These are phyloP conservation scores for Platanista minor DNA, from an alignment of 2,113 vertebrate genomes.

Conservation along the genomic window DNA sequence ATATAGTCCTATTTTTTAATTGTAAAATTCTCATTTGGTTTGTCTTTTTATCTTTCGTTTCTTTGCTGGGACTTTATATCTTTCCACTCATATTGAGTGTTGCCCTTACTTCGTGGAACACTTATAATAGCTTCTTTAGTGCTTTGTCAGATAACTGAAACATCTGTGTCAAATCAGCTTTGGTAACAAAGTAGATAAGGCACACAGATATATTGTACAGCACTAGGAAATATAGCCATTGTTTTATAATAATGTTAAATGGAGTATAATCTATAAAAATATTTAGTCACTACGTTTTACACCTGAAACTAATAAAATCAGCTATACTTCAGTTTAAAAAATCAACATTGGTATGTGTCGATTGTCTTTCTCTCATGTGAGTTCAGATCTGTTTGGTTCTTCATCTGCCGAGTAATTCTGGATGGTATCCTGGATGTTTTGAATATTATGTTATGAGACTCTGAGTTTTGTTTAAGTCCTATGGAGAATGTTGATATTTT, in stretches of 20 bases:
- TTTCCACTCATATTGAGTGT: not conserved
- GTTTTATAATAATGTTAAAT: not conserved
- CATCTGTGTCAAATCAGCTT: not conserved
- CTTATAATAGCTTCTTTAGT: not conserved
- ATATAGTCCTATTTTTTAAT: not conserved
- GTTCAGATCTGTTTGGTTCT: not conserved
- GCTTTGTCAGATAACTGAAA: not conserved
- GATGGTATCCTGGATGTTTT: not conserved
- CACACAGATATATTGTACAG: not conserved
- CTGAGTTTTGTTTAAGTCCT: not conserved
- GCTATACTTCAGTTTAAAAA: not conserved
- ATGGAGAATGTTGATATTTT: not conserved
- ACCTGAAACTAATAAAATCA: not conserved
- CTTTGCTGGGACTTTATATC: not conserved
- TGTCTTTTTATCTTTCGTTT: not conserved
- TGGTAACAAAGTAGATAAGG: not conserved
- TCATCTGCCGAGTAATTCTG: not conserved
- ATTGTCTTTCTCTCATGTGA: not conserved
- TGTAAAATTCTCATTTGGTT: not conserved
- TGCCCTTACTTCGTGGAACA: not conserved
- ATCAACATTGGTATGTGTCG: not conserved
- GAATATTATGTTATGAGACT: not conserved
- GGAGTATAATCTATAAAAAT: not conserved
- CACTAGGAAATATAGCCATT: not conserved
- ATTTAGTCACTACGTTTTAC: not conserved